Evolutionary conservation across 1,140 invertebrate genomes (phyloP), one percentile per base, ranked within the genome.

Genomic region (Condylostylus longicornis): DNA sequence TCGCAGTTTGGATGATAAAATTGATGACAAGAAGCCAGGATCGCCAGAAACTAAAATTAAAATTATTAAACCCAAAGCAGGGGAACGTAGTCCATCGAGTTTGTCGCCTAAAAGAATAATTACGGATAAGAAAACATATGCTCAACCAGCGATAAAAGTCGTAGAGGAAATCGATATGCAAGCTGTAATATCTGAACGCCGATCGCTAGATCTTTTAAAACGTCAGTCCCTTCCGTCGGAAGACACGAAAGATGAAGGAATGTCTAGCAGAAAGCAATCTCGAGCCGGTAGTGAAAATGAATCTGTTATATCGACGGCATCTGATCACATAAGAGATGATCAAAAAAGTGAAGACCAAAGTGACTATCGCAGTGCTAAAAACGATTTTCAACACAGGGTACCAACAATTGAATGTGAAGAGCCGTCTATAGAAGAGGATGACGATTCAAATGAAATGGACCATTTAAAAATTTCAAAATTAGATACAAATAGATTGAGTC

Each of bases 261-360:
- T 44, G 1, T 38, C 52, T 54, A 54, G 65, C 51, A 57, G 58
- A 49, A 46, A 66, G 58, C 45, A 54, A 21, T 54, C 60, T 62
- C 75, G 71, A 27, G 72, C 74, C 44, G 72, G 75, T 44, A 74
- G 75, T 51, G 35, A 54, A 0, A 55, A 58, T 22, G 58, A 56
- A 2, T 77, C 72, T 31, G 61, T 77, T 5, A 73, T 70, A 17
- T 68, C 71, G 59, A 68, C 71, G 0, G n/a, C n/a, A n/a, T 71
- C 67, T 48, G 69, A 72, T 39, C n/a, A n/a, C n/a, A n/a, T n/a
- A n/a, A n/a, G n/a, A n/a, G 47, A 71, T 38, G n/a, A n/a, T n/a
- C n/a, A n/a, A n/a, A n/a, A n/a, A n/a, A 57, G 54, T 1, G 54
- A 37, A 8, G 54, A 58, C 28, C 52, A 58, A 9, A 53, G 52